Conservation (phyloP, 2,888 invertebrate genomes). For the Euphydryas editha region DNA sequence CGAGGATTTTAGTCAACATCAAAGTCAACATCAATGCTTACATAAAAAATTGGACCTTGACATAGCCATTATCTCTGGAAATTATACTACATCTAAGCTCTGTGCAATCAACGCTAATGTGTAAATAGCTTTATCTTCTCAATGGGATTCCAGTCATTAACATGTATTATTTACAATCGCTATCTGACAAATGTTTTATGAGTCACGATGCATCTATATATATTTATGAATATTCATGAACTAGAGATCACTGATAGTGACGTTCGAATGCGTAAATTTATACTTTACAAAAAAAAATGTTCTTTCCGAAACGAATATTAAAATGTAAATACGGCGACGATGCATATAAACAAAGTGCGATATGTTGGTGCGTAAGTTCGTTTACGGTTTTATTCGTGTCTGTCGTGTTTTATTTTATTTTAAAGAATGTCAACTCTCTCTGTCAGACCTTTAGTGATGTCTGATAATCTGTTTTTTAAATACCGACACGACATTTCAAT, state of each 20-base stretch:
- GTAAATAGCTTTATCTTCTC: constrained; percentile 44
- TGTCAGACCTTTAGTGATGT: neutral
- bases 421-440: constrained; percentile 26
- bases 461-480: constrained; percentile 14
- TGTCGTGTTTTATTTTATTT: constrained; percentile 16
- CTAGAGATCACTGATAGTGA: constrained; percentile 48
- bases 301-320: constrained; percentile 44
- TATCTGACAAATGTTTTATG: constrained; percentile 58
- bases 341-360: constrained; percentile 47
- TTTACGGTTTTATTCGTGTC: constrained; percentile 48
- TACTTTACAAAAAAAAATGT: constrained; percentile 34
- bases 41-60: neutral
- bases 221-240: constrained; percentile 58
- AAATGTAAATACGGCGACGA: constrained; percentile 54
- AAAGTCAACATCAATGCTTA: neutral
- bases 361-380: constrained; percentile 60
- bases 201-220: constrained; percentile 64
- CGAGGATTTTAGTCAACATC: neutral
- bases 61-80: neutral
- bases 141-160: constrained; percentile 50
- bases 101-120: constrained; percentile 26
- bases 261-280: constrained; percentile 39
- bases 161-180: constrained; percentile 51
- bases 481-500: constrained; percentile 14
- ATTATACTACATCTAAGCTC: neutral